Conservation (phyloP, 2,888 invertebrate species). For the Slavum lentiscoides region DNA sequence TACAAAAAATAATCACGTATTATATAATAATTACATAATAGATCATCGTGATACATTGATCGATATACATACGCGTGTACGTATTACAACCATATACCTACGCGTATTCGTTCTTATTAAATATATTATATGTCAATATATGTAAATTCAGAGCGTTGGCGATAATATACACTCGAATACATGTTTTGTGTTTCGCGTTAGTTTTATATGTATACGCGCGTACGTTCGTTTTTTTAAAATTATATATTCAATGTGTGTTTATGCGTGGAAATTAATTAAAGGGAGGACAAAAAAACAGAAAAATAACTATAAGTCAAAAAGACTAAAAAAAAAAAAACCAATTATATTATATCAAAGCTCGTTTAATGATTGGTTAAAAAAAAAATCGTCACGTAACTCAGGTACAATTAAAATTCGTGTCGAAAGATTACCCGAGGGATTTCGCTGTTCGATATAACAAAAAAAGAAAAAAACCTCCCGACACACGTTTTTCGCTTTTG, state of each 20-base stretch:
- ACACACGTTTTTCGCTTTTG: not conserved
- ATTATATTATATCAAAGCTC: not conserved
- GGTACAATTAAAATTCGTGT: slow-evolving; percentile 17
- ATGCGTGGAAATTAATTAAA: not conserved
- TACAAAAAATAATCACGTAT: too few relatives aligned
- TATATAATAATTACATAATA: too few relatives aligned
- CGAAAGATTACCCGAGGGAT: slow-evolving; percentile 10
- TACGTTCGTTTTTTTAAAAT: too few relatives aligned
- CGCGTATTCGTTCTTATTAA: too few relatives aligned
- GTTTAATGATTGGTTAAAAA: slow-evolving; percentile 2
- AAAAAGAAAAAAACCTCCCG: not conserved
- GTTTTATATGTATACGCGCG: too few relatives aligned
- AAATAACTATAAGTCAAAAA: not conserved
- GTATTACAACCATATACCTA: too few relatives aligned
- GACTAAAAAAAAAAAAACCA: not conserved
- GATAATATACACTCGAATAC: too few relatives aligned
- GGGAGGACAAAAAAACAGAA: not conserved
- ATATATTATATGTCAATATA: too few relatives aligned
- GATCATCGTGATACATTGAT: too few relatives aligned
- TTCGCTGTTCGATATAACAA: not conserved
- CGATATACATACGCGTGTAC: too few relatives aligned
- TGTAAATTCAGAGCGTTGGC: too few relatives aligned
- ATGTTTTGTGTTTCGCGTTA: too few relatives aligned
- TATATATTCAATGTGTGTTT: not conserved
- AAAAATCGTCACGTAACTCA: not conserved